These are phyloP conservation scores for Botia almorhae DNA, from an alignment of 2,797 vertebrate species.

Conservation along the genomic window DNA sequence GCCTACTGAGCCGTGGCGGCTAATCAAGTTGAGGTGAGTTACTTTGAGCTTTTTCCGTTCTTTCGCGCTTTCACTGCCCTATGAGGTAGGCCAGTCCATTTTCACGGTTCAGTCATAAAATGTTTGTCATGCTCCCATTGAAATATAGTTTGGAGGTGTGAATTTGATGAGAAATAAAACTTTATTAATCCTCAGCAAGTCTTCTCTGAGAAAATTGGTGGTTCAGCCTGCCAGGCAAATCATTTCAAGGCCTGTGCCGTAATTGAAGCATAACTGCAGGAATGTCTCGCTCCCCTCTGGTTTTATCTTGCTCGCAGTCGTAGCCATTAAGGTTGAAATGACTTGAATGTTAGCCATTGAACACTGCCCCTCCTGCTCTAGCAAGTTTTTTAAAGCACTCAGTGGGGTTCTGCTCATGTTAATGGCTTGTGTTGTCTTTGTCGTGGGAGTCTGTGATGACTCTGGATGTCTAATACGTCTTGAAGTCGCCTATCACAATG, in stretches of 20 bases:
- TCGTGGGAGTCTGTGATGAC: conserved; percentile 3
- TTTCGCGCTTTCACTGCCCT: background rate
- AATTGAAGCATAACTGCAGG: conserved; percentile 62
- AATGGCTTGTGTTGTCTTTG: conserved; percentile 61
- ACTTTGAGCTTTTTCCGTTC: background rate
- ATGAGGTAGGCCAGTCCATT: conserved; percentile 15
- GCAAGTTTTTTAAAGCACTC: conserved; percentile 48
- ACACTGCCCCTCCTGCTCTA: conserved; percentile 59
- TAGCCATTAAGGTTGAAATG: conserved; percentile 60
- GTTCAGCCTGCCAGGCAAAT: conserved; percentile 54
- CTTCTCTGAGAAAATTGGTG: conserved; percentile 53
- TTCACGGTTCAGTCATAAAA: conserved; percentile 50
- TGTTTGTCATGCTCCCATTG: conserved; percentile 46
- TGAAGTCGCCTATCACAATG: conserved; percentile 61
- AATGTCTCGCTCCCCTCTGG: conserved; percentile 34
- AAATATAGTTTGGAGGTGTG: conserved; percentile 44
- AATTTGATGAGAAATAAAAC: conserved; percentile 52
- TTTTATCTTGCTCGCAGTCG: conserved; percentile 62
- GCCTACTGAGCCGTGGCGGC: conserved; percentile 27
- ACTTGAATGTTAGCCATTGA: conserved; percentile 63
- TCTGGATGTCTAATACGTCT: conserved; percentile 17
- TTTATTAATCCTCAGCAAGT: conserved; percentile 57
- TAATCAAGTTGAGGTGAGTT: conserved; percentile 41
- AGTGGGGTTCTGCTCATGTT: conserved; percentile 53
- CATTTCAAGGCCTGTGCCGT: conserved; percentile 48